Percentiles rank a stretch among this genome's conserved stretches.
phyloP scores from a whole-genome alignment of 2,113 vertebrate genomes.

The Mandrillus leucophaeus region DNA sequence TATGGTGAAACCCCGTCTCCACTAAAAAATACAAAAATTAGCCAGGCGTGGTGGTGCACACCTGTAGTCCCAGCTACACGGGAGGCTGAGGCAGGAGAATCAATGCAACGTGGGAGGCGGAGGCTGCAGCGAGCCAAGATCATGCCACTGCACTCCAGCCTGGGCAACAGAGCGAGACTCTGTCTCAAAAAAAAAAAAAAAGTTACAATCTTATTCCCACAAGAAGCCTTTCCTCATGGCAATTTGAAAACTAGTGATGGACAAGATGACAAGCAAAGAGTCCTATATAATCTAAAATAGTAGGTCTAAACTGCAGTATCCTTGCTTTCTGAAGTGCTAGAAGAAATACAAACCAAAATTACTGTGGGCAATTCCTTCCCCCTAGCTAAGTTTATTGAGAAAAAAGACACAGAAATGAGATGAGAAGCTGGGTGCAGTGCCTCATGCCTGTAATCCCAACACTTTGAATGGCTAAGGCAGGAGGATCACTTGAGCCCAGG shows the following conservation, averaged over 20 bases:
- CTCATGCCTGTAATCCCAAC: too few species aligned
- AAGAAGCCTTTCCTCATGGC: not conserved
- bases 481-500: too few species aligned
- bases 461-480: too few species aligned
- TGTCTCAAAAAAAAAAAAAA: not conserved
- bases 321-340: slow-evolving; percentile 4
- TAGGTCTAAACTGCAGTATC: not conserved
- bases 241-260: not conserved
- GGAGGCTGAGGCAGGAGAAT: too few species aligned
- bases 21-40: too few species aligned
- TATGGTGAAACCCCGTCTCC: too few species aligned
- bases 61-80: too few species aligned
- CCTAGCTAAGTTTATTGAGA: not conserved
- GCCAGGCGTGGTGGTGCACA: too few species aligned
- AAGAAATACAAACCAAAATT: not conserved
- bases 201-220: not conserved
- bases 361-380: not conserved
- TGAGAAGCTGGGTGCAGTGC: not conserved
- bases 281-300: not conserved
- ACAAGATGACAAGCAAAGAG: not conserved
- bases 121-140: too few species aligned
- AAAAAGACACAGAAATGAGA: not conserved
- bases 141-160: too few species aligned
- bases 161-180: too few species aligned
- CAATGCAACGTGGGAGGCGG: too few species aligned